These are phyloP conservation scores for Drosophila mulleri DNA, from an alignment of 2,888 invertebrate species.

Conservation along the genomic window DNA sequence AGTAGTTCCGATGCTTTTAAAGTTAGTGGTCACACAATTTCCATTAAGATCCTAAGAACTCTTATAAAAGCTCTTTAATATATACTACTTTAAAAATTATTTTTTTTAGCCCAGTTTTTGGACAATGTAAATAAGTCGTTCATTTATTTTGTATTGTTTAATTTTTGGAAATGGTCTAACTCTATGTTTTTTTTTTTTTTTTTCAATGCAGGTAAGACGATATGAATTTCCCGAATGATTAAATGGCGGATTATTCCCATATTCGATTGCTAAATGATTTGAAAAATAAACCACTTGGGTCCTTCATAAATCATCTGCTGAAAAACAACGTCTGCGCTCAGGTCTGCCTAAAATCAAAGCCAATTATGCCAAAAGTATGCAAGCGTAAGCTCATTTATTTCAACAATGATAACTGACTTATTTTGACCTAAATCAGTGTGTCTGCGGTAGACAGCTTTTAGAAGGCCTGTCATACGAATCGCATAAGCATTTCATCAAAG, in stretches of 20 bases:
- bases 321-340: neutral
- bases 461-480: neutral
- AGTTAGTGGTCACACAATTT: neutral
- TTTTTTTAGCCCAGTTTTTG: neutral
- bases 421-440: constrained; percentile 1
- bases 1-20: neutral
- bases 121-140: neutral
- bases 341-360: neutral
- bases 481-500: neutral
- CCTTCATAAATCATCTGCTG: neutral
- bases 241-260: neutral
- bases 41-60: neutral
- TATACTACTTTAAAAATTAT: neutral
- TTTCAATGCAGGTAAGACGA: constrained; percentile 1
- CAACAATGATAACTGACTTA: neutral
- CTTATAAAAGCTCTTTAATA: neutral
- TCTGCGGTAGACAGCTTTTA: neutral
- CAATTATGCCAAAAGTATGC: neutral
- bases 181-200: neutral
- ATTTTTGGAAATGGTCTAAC: neutral
- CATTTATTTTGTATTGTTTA: neutral
- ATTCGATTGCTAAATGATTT: neutral
- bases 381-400: neutral
- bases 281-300: neutral
- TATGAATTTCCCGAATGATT: neutral